These are phyloP conservation scores for Microctenopoma steveboyesi DNA, from an alignment of 2,797 vertebrate genomes.

Conservation along the genomic window DNA sequence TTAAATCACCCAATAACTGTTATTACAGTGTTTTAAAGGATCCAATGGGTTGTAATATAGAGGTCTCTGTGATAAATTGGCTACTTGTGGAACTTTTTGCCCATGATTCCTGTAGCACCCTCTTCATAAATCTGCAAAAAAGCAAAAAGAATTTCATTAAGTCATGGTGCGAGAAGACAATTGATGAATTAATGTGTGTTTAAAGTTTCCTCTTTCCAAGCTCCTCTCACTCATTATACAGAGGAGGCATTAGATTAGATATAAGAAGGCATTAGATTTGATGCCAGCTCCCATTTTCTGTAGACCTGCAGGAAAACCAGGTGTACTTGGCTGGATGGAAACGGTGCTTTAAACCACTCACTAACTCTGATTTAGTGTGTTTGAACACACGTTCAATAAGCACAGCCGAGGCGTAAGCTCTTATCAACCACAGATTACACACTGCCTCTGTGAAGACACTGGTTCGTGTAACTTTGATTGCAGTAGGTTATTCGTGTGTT, in stretches of 20 bases:
- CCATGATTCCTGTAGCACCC: constrained; percentile 36
- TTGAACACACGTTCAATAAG: constrained; percentile 1
- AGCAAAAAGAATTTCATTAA: constrained; percentile 33
- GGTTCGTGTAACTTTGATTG: constrained; percentile 7
- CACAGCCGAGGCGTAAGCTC: neutral
- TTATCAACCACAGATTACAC: constrained; percentile 6
- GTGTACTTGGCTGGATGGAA: neutral
- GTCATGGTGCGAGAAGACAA: neutral
- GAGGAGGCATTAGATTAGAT: neutral
- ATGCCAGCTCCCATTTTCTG: too few species aligned
- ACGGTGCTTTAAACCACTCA: neutral
- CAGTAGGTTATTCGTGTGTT: neutral
- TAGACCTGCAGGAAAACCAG: constrained; percentile 9
- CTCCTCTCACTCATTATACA: neutral
- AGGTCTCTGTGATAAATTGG: neutral
- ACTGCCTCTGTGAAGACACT: neutral
- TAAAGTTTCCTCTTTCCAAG: neutral
- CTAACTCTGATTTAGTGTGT: constrained; percentile 1
- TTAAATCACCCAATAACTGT: neutral
- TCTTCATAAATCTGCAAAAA: constrained; percentile 47
- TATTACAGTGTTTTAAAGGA: neutral
- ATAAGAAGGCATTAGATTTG: too few species aligned
- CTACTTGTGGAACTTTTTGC: constrained; percentile 9
- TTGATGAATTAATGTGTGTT: constrained; percentile 25
- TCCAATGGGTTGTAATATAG: too few species aligned